Base-by-base conservation (phyloP, 2,888 invertebrate species). In the Thyatira batis region DNA sequence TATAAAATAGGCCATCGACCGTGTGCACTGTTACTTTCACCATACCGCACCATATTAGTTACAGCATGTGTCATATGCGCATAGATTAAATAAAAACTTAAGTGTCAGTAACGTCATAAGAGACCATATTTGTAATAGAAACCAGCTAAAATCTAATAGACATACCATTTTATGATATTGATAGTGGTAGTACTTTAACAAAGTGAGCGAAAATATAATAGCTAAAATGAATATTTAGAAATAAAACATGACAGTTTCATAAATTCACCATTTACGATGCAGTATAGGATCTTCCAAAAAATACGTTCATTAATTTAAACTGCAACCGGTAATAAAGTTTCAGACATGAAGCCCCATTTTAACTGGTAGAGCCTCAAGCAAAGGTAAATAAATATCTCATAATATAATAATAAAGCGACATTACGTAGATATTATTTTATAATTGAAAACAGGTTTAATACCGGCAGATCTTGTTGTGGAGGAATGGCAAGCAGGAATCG, bases 1-100 rank as follows among this genome's bases (percentile, higher is more conserved):
- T 57, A 57, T 58, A 65, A 68, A 65, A 65, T 59, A 54, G 66
- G 68, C 58, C 67, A 57, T 60, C 60, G 62, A 65, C 63, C 65
- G 57, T 63, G 63, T 54, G 60, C 58, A 62, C 52, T 57, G 61
- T 60, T 60, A 76, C 74, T 76, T 76, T 76, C 73, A 71, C 75
- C 70, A 58, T 52, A 62, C 61, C 61, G 60, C 58, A 66, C 69
- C 69, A 66, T 69, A 70, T 69, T 64, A 54, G 68, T 63, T 62
- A 50, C 60, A 58, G 58, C 57, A 58, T 52, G 61, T 56, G 60
- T 59, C 64, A 64, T 46, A 50, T 39, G 39, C 17, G 39, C 39
- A 39, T 39, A 39, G 33, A 39, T 39, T 39, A 33, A 33, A 13
- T 39, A 39, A 39, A 39, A 39, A 17, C 13, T 17, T 11, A 8